A percentile compares a stretch with the other conserved stretches of the same genome.
phyloP scores from a whole-genome alignment of 2,113 vertebrate species.

The Lepus americanus region DNA sequence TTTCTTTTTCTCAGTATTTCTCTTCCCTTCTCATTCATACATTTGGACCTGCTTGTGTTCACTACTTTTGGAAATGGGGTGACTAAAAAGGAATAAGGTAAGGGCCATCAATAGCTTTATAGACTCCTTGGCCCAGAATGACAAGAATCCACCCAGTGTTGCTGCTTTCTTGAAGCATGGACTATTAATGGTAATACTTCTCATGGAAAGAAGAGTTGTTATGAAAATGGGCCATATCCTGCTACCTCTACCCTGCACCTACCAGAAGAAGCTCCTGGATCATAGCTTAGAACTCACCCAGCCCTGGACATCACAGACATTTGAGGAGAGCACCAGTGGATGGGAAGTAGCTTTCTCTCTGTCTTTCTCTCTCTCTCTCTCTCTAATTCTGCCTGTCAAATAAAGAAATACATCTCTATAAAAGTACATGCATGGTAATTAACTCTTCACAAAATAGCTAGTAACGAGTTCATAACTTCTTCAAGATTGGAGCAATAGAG shows the following conservation, averaged over 20 bases:
- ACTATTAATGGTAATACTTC: not conserved
- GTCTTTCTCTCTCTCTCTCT: too few relatives aligned
- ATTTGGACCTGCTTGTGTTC: not conserved
- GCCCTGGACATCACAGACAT: too few relatives aligned
- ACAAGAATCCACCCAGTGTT: not conserved
- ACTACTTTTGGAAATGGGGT: not conserved
- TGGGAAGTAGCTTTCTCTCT: not conserved
- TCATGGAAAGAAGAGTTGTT: not conserved
- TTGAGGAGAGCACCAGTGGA: not conserved
- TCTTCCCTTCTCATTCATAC: not conserved
- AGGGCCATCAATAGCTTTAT: accelerated
- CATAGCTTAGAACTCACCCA: too few relatives aligned
- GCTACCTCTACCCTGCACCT: too few relatives aligned
- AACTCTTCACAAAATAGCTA: not conserved
- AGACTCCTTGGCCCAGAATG: not conserved
- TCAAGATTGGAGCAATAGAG: not conserved
- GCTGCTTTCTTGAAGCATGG: accelerated
- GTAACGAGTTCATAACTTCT: not conserved
- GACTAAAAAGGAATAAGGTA: not conserved
- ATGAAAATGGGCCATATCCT: not conserved
- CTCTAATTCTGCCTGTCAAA: too few relatives aligned
- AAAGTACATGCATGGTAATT: not conserved
- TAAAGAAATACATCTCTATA: not conserved
- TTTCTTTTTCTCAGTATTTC: not conserved
- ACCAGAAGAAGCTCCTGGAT: too few relatives aligned